Base-by-base conservation (phyloP, 2,888 invertebrate genomes). In the Coelinius sp. region DNA sequence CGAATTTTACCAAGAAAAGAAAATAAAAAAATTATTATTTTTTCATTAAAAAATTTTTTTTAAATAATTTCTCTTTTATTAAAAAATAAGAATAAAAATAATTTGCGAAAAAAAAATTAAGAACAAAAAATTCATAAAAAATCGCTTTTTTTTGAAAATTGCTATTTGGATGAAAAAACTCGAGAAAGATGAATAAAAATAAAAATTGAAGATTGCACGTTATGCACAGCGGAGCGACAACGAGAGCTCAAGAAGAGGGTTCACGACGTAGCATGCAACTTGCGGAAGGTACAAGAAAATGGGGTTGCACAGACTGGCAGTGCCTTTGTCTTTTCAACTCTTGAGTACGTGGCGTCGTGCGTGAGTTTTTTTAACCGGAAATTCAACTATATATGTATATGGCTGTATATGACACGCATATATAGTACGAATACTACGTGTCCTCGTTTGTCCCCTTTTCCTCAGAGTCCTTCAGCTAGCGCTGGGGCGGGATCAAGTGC, bases 301-400 rank as follows among this genome's bases (percentile, higher is more conserved):
- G 41, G 63, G 63, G 63, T 38, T 63, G 63, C 22, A 59, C 27
- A 62, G 62, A 62, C 62, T 62, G 59, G 65, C 53, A 64, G 73
- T 73, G 68, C 70, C 70, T 75, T 76, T 75, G 73, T 76, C n/a
- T n/a, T n/a, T n/a, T 75, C 73, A 14, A 22, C 63, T 49, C 31
- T 63, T 8, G 49, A 75, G 75, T 62, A 66, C 64, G 59, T 64
- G 46, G 62, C 68, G 65, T 64, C 67, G 35, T 14, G 56, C 62
- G 63, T 70, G 69, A 71, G 72, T 67, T 69, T 65, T 70, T 75
- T 71, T 68, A n/a, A 73, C 65, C 52, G 67, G 56, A 71, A n/a
- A 66, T 59, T 70, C 66, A 31, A 59, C 59, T 62, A 41, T 44
- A 63, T 62, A 59, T 64, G 69, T 65, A 52, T 70, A 49, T 49